Evolutionary conservation across 2,797 vertebrate genomes (phyloP), one percentile per base, ranked within the genome.

Genomic region (Chaunax sp.): DNA sequence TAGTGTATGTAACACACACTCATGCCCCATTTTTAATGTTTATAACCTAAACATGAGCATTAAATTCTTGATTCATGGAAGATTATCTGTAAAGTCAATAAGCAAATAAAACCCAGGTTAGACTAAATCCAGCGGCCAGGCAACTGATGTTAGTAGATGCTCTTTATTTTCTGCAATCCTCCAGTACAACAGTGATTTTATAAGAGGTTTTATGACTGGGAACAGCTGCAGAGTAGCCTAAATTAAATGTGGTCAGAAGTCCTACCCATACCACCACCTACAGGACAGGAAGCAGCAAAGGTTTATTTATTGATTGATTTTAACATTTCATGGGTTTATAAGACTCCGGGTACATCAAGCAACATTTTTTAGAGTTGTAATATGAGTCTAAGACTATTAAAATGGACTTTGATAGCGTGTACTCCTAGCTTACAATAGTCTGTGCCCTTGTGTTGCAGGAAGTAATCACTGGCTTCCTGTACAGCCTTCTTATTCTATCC

Each of bases 391-490:
- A 37, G 11, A 5, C 16, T 12, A n/a, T n/a, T n/a, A 6, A 26
- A 30, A 41, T 9, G n/a, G 1, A 0, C 30, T 49, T 9, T 30
- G 9, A 23, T 16, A 13, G 4, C 0, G 4, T 4, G 4, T 28
- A 20, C 19, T 16, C 3, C 10, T 40, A 14, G 19, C 64, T 77
- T 49, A 64, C 2, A 41, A 1, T 46, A 2, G 19, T 25, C 8
- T 38, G 1, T 68, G n/a, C 72, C 4, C 25, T 58, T 89, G 12
- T 90, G 49, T 87, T 90, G 72, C 93, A 99, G 98, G 98, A 99
- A 82, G 95, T 99, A 58, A 96, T 99, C 79, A 95, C 94, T 35
- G 98, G 98, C 69, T 96, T 98, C 92, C 91, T 99, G 8, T 99
- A 96, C 84, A 94, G 94, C 80, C 87, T 98, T 69, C 92, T 98